Conservation (phyloP, 2,113 vertebrate genomes). For the Macquaria ambigua region DNA sequence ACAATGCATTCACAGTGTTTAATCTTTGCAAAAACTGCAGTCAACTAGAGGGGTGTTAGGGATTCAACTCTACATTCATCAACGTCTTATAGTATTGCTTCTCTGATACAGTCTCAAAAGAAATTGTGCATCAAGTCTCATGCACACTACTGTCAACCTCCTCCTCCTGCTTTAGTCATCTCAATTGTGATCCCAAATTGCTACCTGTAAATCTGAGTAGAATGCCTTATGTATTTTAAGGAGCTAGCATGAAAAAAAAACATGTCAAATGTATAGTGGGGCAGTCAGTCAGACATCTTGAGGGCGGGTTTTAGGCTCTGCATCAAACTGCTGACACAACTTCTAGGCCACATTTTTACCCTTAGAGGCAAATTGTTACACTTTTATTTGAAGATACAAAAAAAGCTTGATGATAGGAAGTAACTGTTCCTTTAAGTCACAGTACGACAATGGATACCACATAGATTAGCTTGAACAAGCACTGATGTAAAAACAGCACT, state of each 20-base stretch:
- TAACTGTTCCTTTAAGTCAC: not conserved
- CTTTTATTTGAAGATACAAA: not conserved
- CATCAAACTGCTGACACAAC: not conserved
- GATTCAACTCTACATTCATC: not conserved
- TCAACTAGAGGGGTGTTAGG: not conserved
- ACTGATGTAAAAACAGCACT: constrained; percentile 8
- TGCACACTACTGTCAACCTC: not conserved
- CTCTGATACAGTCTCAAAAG: not conserved
- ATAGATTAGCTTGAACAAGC: not conserved
- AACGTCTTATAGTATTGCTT: too few relatives aligned
- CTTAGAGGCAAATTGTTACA: not conserved
- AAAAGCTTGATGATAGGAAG: not conserved
- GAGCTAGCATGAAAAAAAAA: too few relatives aligned
- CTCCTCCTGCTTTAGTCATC: not conserved
- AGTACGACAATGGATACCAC: not conserved
- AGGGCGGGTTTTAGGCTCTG: not conserved
- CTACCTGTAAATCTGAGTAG: not conserved
- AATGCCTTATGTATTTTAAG: not conserved
- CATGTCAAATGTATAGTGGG: too few relatives aligned
- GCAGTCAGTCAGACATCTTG: not conserved
- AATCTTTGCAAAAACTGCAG: not conserved
- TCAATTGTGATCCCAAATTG: not conserved
- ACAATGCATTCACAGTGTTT: too few relatives aligned
- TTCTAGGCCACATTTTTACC: not conserved
- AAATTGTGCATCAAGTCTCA: not conserved